Evolutionary conservation across 2,888 invertebrate species (phyloP).

Genomic region (Drosophila longiperda): DNA sequence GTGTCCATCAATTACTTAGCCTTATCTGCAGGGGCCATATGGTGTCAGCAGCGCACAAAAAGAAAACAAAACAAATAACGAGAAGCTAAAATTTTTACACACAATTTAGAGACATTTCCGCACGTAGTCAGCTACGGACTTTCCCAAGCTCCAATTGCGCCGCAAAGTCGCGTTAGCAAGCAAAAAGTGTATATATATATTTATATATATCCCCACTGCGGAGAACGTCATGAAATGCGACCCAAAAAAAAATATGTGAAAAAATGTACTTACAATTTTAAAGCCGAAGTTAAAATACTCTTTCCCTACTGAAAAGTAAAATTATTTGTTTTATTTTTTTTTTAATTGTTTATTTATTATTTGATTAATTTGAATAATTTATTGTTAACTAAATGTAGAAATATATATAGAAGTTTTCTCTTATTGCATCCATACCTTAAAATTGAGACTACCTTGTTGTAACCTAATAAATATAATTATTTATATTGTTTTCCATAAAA

Average conservation of each 20-base stretch:
- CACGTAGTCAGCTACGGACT: slow-evolving; percentile 57
- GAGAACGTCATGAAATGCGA: slow-evolving; percentile 60
- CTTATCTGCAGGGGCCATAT: slow-evolving; percentile 75
- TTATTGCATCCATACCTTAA: not conserved
- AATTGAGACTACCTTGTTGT: not conserved
- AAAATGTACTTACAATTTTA: not conserved
- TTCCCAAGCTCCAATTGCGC: slow-evolving; percentile 57
- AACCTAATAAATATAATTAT: not conserved
- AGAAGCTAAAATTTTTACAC: slow-evolving; percentile 71
- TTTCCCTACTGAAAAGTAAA: not conserved
- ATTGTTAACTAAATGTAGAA: not conserved
- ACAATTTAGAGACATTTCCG: slow-evolving; percentile 81
- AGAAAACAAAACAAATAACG: slow-evolving; percentile 50
- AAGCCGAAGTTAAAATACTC: slow-evolving; percentile 23
- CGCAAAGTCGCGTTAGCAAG: slow-evolving; percentile 47
- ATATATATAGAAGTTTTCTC: not conserved
- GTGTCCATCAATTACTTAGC: slow-evolving; percentile 74
- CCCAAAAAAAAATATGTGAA: slow-evolving; percentile 38
- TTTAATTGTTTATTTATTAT: not conserved
- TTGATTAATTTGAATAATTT: not conserved
- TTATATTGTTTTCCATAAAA: not conserved
- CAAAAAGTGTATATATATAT: slow-evolving; percentile 30
- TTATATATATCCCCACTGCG: slow-evolving; percentile 56
- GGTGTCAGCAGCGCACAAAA: slow-evolving; percentile 55
- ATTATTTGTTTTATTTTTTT: not conserved